phyloP scores from a whole-genome alignment of 1,140 invertebrate species.

The Aphidius gifuensis region DNA sequence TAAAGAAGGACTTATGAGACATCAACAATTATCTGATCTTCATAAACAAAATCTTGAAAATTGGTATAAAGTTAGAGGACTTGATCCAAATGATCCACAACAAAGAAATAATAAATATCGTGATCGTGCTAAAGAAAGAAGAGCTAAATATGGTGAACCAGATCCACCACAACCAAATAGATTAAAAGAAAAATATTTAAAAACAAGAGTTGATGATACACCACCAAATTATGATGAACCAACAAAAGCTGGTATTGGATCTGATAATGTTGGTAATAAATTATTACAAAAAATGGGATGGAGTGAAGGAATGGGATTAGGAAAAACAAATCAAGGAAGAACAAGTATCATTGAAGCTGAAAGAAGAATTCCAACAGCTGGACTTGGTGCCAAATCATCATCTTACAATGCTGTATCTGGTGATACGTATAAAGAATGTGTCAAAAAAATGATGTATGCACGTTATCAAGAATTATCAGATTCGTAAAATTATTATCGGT shows the following conservation, averaged over 20 bases:
- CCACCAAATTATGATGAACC: slow-evolving; percentile 61
- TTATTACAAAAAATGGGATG: slow-evolving; percentile 98
- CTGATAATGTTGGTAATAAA: slow-evolving; percentile 87
- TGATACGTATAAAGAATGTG: slow-evolving; percentile 86
- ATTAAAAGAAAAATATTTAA: slow-evolving; percentile 67
- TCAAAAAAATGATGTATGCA: slow-evolving; percentile 87
- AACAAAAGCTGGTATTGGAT: slow-evolving; percentile 72
- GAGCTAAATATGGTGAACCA: slow-evolving; percentile 90
- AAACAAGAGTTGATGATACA: slow-evolving; percentile 57
- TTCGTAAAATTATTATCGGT: slow-evolving; percentile 37
- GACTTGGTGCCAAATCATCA: slow-evolving; percentile 71
- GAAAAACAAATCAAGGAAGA: slow-evolving; percentile 89
- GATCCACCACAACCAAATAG: slow-evolving; percentile 73
- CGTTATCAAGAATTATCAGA: slow-evolving; percentile 76
- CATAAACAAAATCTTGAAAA: slow-evolving; percentile 91
- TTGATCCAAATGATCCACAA: slow-evolving; percentile 59
- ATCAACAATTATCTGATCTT: slow-evolving; percentile 89
- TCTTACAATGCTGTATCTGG: slow-evolving; percentile 74
- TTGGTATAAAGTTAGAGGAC: slow-evolving; percentile 59
- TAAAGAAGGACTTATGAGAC: slow-evolving; percentile 83
- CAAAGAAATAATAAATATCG: slow-evolving; percentile 68
- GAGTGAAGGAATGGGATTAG: slow-evolving; percentile 92
- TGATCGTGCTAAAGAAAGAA: slow-evolving; percentile 92
- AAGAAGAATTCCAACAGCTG: slow-evolving; percentile 66
- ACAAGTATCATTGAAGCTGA: slow-evolving; percentile 84